phyloP scores from a whole-genome alignment of 2,888 invertebrate genomes.

The Xestobium rufovillosum region DNA sequence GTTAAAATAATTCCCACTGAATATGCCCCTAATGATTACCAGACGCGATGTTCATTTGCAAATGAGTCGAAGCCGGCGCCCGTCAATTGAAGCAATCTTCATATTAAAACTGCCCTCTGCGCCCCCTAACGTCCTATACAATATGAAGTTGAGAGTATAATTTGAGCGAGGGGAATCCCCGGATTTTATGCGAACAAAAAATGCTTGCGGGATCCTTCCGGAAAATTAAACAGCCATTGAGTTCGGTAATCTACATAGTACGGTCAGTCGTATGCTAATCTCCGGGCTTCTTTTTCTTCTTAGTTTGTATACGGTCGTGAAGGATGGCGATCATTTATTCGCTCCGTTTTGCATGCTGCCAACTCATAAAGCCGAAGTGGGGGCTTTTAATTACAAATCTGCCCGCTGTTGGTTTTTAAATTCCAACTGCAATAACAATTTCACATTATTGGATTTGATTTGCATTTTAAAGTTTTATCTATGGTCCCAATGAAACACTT shows the following conservation, averaged over 20 bases:
- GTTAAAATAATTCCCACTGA: slow-evolving; percentile 43
- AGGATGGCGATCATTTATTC: too few relatives aligned
- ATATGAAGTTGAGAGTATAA: slow-evolving; percentile 40
- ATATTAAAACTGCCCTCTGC: slow-evolving; percentile 39
- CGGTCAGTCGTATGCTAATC: slow-evolving; percentile 32
- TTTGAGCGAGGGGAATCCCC: slow-evolving; percentile 33
- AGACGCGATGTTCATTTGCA: slow-evolving; percentile 44
- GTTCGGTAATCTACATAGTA: slow-evolving; percentile 32
- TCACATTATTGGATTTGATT: too few relatives aligned
- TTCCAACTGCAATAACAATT: too few relatives aligned
- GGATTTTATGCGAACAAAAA: slow-evolving; percentile 23
- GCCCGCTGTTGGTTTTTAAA: too few relatives aligned
- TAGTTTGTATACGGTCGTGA: too few relatives aligned
- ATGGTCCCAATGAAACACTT: too few relatives aligned
- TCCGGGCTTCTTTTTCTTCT: slow-evolving; percentile 23
- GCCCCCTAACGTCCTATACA: slow-evolving; percentile 31
- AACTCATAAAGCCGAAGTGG: too few relatives aligned
- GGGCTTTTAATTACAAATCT: too few relatives aligned
- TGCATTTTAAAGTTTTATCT: too few relatives aligned
- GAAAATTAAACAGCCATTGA: slow-evolving; percentile 35
- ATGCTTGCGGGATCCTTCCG: slow-evolving; percentile 34
- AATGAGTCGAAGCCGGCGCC: slow-evolving; percentile 41
- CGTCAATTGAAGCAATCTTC: slow-evolving; percentile 43
- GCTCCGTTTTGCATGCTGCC: slow-evolving; percentile 26
- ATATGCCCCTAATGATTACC: slow-evolving; percentile 44